Base-by-base conservation (phyloP, 1,140 invertebrate genomes). In the Drosophila takahashii region DNA sequence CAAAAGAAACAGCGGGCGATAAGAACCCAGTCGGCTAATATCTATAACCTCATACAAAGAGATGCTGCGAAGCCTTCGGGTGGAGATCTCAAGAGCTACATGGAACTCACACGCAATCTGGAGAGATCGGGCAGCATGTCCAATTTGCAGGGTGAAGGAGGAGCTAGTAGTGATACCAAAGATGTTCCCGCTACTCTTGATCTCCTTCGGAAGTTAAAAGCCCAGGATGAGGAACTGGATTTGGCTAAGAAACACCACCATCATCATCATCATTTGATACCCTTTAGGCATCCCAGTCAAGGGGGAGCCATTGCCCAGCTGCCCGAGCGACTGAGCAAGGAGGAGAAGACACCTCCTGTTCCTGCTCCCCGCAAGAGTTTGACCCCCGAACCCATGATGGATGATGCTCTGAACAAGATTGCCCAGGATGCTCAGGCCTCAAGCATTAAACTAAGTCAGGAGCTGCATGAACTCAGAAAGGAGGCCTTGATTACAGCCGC, bases 21-120 rank as follows among this genome's bases (percentile, higher is more conserved):
- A 4, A 93, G 96, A 53, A 97, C 96, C 1, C 91, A 97, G 16
- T 97, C 96, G 0, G 96, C 96, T 0, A 97, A 97, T 85, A 95
- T 97, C 52, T 95, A 95, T 48, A 95, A 95, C 73, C 92, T 96
- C 54, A 95, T 96, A 59, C 93, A 95, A 75, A 93, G 94, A 69
- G 94, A 92, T 58, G 91, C 92, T 0, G 91, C 92, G 0, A 92
- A 92, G 13, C 91, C 92, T 0, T 92, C 92, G 0, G 92, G 92
- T 0, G 92, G 92, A 6, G 90, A 92, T 84, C 66, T 92, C 0
- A 79, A 76, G 26, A 91, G 90, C 32, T 93, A 84, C 70, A 78
- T 79, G 41, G 92, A 91, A 42, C 48, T 90, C 13, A 90, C 77
- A 4, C 79, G 60, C 29, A 92, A 59, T 66, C 64, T 92, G 4